Conservation (phyloP, 2,888 invertebrate species). For the Cheilosia variabilis region DNA sequence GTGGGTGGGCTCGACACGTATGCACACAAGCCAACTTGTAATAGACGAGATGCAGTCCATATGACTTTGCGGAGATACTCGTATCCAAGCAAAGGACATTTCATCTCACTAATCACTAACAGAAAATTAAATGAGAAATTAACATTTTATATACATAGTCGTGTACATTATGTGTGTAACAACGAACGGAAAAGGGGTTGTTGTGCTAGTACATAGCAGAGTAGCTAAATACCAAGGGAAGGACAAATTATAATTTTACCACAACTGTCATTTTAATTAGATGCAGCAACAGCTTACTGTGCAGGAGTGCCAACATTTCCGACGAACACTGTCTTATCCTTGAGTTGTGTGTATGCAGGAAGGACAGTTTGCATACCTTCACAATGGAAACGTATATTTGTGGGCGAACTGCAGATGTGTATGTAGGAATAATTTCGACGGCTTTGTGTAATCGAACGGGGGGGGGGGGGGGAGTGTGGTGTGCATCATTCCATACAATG, state of each 20-base stretch:
- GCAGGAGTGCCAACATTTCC: constrained; percentile 28
- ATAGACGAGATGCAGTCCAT: constrained; percentile 34
- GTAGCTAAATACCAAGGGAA: not conserved
- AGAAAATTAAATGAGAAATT: constrained; percentile 44
- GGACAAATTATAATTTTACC: constrained; percentile 39
- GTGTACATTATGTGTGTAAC: not conserved
- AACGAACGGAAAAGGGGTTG: constrained; percentile 21
- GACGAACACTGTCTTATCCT: constrained; percentile 7
- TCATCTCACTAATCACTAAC: constrained; percentile 42
- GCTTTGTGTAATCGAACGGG: constrained; percentile 20
- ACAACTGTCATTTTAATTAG: constrained; percentile 48
- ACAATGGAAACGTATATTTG: not conserved
- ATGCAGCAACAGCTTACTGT: constrained; percentile 38
- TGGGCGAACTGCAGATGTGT: not conserved
- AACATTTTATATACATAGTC: constrained; percentile 2
- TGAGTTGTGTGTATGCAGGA: constrained; percentile 17
- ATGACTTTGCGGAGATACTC: constrained; percentile 4
- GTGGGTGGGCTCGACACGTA: not conserved
- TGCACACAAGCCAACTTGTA: constrained; percentile 24
- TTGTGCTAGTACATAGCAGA: constrained; percentile 18
- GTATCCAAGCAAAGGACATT: constrained; percentile 18
- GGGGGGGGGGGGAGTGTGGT: not conserved
- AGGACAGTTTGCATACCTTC: constrained; percentile 6
- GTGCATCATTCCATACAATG: not conserved
- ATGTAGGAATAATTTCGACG: constrained; percentile 13